Base-by-base conservation (phyloP, 2,797 vertebrate genomes). In the Apogon hyalosoma region DNA sequence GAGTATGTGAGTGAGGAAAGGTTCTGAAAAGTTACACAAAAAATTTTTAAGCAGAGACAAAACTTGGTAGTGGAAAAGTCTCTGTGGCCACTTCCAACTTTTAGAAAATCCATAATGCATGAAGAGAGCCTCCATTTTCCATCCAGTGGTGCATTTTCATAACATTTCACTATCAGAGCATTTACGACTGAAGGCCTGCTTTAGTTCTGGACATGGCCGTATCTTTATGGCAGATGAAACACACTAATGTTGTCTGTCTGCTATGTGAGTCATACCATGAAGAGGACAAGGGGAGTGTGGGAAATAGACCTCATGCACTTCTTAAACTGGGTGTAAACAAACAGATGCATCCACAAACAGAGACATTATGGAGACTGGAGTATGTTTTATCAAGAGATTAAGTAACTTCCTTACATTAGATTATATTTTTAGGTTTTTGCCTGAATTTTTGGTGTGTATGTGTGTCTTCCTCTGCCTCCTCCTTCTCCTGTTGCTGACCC, bases 131-230 rank as follows among this genome's bases (percentile, higher is more conserved):
- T 55, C 12, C 13, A 38, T 33, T 59, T 63, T 66, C 46, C 49
- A 16, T 59, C 39, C 10, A 12, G 12, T 49, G 56, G 11, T 53
- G 33, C 18, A 77, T 83, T 90, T 84, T 79, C 82, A 87, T 83
- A 84, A 54, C 65, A 84, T 89, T 88, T 90, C 47, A 75, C 89
- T 86, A 79, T 90, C 83, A 52, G 51, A 74, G 41, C 46, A 7
- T 75, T 74, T 73, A 76, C 68, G 64, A 67, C 51, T 46, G 28
- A 51, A 40, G 36, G 53, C 52, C 24, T 33, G 73, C 70, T 59
- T 51, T 46, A 40, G 51, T 41, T 41, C 58, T 31, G 41, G 56
- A 41, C 66, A 55, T 46, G 43, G 41, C 73, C 52, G 33, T 48
- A 63, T 85, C 84, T 86, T 76, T 86, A 81, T 75, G 71, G 66